A percentile compares a stretch with the other conserved stretches of the same genome.
These are phyloP conservation scores for Schrankia costaestrigalis DNA, from an alignment of 2,888 invertebrate species.

Conservation along the genomic window DNA sequence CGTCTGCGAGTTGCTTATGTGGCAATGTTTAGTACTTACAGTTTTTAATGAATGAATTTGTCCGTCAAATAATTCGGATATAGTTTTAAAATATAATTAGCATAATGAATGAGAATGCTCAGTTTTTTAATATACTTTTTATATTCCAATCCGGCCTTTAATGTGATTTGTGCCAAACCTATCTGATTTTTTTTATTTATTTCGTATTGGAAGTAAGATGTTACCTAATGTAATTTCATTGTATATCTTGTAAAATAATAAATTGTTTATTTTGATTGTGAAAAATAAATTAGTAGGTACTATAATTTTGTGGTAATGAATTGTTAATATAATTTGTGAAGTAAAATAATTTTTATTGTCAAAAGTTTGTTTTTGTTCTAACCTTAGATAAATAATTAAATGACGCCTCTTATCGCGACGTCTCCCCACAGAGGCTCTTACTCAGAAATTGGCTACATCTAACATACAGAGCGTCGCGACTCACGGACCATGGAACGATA, in stretches of 20 bases:
- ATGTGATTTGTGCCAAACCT: conserved; percentile 64
- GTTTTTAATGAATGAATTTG: conserved; percentile 12
- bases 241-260: conserved; percentile 57
- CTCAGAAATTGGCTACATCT: too few relatives aligned
- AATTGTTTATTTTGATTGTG: conserved; percentile 39
- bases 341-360: conserved; percentile 66
- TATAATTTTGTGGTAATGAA: conserved; percentile 44
- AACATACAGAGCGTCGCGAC: too few relatives aligned
- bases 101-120: conserved; percentile 54
- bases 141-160: conserved; percentile 41
- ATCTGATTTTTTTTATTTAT: conserved; percentile 47
- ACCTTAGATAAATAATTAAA: background rate
- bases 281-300: conserved; percentile 48
- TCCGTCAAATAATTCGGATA: conserved; percentile 13
- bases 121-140: conserved; percentile 36
- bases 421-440: too few relatives aligned
- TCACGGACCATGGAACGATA: too few relatives aligned
- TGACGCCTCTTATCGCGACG: too few relatives aligned
- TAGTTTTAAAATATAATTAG: conserved; percentile 25
- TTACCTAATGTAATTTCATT: conserved; percentile 59
- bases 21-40: conserved; percentile 6
- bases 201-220: conserved; percentile 54
- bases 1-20: conserved; percentile 11
- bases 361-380: too few relatives aligned
- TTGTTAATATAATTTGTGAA: conserved; percentile 63